Conservation (phyloP, 2,888 invertebrate species). For the Abrostola triplasia region DNA sequence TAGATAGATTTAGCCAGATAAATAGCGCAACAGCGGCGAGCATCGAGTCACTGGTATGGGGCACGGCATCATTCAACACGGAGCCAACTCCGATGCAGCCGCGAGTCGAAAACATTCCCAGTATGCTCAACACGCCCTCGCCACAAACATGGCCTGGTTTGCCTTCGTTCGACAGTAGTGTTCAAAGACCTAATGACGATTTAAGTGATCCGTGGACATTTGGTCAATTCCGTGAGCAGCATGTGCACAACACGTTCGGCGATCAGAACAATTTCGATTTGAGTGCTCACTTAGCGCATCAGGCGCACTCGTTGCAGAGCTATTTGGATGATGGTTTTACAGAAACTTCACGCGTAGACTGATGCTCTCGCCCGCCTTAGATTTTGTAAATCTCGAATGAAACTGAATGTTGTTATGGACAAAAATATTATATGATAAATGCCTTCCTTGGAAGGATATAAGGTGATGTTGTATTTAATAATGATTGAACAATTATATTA, state of each 20-base stretch:
- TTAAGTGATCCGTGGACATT: conserved; percentile 79
- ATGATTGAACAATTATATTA: conserved; percentile 80
- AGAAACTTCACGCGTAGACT: conserved; percentile 82
- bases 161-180: conserved; percentile 73
- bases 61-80: conserved; percentile 64
- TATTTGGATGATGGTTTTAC: conserved; percentile 79
- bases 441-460: conserved; percentile 53
- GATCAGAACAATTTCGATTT: conserved; percentile 81
- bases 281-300: conserved; percentile 71
- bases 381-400: conserved; percentile 44
- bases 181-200: conserved; percentile 68
- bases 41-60: conserved; percentile 80
- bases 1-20: conserved; percentile 73
- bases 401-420: conserved; percentile 56
- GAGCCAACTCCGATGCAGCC: conserved; percentile 61
- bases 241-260: conserved; percentile 77
- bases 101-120: conserved; percentile 68
- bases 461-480: conserved; percentile 71
- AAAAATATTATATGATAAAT: conserved; percentile 45
- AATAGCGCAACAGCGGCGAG: conserved; percentile 62
- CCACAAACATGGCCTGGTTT: conserved; percentile 75
- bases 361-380: conserved; percentile 63
- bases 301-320: conserved; percentile 70
- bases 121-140: conserved; percentile 75
- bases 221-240: conserved; percentile 82